phyloP scores from a whole-genome alignment of 2,888 invertebrate genomes.

The Gymnoscelis rufifasciata region DNA sequence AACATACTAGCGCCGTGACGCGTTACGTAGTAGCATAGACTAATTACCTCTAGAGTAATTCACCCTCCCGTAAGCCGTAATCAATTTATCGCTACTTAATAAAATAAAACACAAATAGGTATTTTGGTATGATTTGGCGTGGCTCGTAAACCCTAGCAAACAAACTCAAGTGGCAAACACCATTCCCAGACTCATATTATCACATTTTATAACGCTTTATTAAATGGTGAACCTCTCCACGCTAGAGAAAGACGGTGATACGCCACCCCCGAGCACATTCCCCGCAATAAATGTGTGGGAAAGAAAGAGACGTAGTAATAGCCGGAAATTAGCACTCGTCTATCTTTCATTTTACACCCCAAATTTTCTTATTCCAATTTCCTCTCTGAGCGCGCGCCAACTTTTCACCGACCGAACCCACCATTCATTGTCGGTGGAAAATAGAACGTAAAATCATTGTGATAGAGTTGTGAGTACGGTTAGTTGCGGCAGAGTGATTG shows the following conservation, averaged over 20 bases:
- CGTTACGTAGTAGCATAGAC: no score
- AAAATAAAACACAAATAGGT: not conserved
- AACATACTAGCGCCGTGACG: no score
- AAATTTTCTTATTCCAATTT: slow-evolving; percentile 89
- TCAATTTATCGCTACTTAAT: not conserved
- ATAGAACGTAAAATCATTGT: slow-evolving; percentile 17
- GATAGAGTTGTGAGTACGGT: slow-evolving; percentile 38
- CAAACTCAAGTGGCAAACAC: slow-evolving; percentile 23
- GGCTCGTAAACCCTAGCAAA: slow-evolving; percentile 24
- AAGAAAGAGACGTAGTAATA: slow-evolving; percentile 78
- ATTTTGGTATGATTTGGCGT: slow-evolving; percentile 6
- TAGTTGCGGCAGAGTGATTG: slow-evolving; percentile 33
- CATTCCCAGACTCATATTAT: slow-evolving; percentile 26
- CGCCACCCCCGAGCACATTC: slow-evolving; percentile 52
- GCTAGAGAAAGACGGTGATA: slow-evolving; percentile 69
- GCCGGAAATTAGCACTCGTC: slow-evolving; percentile 86
- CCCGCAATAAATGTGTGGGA: slow-evolving; percentile 74
- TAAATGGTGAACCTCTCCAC: slow-evolving; percentile 49
- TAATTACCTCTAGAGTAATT: no score
- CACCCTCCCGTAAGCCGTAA: no score
- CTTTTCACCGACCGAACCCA: slow-evolving; percentile 53
- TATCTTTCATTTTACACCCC: slow-evolving; percentile 88
- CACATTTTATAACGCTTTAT: slow-evolving; percentile 44
- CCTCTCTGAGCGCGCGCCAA: slow-evolving; percentile 68
- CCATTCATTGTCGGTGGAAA: slow-evolving; percentile 26